Evolutionary conservation across 2,888 invertebrate species (phyloP).

Genomic region (Silvanus unidentatus): DNA sequence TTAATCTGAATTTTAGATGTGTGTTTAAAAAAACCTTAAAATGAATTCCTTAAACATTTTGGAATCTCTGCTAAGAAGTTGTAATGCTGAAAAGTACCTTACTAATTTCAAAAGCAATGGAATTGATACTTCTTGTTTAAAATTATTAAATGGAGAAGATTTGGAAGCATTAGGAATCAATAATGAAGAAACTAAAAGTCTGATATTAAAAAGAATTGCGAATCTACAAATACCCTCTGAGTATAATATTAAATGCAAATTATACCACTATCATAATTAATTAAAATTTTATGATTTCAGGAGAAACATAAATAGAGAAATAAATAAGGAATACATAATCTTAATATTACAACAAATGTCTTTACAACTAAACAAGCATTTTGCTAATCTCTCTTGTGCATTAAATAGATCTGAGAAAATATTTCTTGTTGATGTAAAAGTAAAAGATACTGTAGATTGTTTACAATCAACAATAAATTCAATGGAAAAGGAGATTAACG

Average conservation of each 20-base stretch:
- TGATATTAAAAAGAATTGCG: conserved; percentile 17
- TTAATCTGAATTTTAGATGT: too few relatives aligned
- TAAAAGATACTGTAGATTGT: conserved; percentile 16
- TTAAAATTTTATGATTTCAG: background rate
- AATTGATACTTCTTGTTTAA: conserved; percentile 27
- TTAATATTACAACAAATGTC: conserved; percentile 21
- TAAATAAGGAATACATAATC: conserved; percentile 16
- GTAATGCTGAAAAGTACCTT: conserved; percentile 30
- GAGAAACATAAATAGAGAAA: background rate
- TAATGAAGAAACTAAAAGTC: conserved; percentile 21
- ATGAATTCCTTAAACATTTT: conserved; percentile 25
- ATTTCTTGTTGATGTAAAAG: conserved; percentile 18
- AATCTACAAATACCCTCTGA: conserved; percentile 33
- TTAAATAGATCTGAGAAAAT: conserved; percentile 16
- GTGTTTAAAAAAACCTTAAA: too few relatives aligned
- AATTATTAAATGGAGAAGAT: conserved; percentile 30
- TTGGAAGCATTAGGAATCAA: conserved; percentile 24
- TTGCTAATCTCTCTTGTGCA: conserved; percentile 22
- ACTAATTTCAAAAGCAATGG: conserved; percentile 26
- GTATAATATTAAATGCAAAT: conserved; percentile 15
- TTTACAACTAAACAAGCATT: conserved; percentile 23
- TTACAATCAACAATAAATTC: conserved; percentile 15
- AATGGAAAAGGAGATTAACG: conserved; percentile 15
- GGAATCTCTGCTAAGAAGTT: conserved; percentile 31
- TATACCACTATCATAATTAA: background rate